Base-by-base conservation (phyloP, 2,113 vertebrate species). In the Daboia siamensis region DNA sequence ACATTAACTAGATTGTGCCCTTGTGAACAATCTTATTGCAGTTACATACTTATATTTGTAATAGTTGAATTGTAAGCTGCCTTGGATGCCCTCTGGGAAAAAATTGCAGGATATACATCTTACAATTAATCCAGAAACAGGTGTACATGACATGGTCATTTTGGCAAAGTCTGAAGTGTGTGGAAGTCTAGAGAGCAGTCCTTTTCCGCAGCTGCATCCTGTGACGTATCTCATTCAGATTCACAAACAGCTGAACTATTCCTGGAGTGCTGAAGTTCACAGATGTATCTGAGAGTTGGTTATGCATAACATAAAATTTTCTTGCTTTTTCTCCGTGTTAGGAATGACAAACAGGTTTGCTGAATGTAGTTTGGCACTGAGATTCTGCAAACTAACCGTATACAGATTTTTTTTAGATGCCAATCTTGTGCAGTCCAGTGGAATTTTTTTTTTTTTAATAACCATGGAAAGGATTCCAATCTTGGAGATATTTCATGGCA, bases 401-500 rank as follows among this genome's bases (percentile, higher is more conserved):
- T 23, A 10, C 52, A 48, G 26, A 13, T 85, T 89, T 92, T 17
- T 7, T n/a, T 64, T n/a, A 86, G 8, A 80, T 51, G 44, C 10
- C 55, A 29, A 23, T 57, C 4, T n/a, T 4, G 20, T 51, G 23
- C 10, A 61, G 23, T 54, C 21, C n/a, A 10, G 8, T 48, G 26
- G 51, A 20, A 48, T 29, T 89, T n/a, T n/a, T n/a, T 89, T n/a
- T 52, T 80, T 29, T 17, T n/a, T 1, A 24, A 11, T 59, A 91
- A 39, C 46, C 17, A 6, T 46, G 59, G 21, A 15, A 54, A 55
- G 86, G 13, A 88, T 69, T 88, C 17, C 44, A 33, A 20, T 69
- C 87, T 61, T 86, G 20, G 21, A 93, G 91, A 95, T 86, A 93
- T 94, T 92, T 92, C 20, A 94, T 94, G 84, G 59, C 46, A 23